These are phyloP conservation scores for Carollia perspicillata DNA, from an alignment of 2,113 vertebrate species.

Conservation along the genomic window DNA sequence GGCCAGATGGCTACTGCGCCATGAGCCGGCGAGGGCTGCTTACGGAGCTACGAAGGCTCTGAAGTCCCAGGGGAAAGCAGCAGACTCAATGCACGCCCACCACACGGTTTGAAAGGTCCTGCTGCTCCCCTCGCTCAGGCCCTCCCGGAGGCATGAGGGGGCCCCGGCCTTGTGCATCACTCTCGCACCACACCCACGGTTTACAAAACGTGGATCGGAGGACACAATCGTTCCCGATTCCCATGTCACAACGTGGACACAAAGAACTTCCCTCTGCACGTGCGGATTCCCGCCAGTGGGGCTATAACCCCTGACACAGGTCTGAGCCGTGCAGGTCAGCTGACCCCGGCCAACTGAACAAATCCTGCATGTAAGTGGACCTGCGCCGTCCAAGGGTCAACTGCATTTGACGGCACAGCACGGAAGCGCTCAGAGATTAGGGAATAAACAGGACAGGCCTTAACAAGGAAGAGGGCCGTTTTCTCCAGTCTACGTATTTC, in stretches of 20 bases:
- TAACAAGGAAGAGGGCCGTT: accelerated
- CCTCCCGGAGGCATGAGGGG: neutral
- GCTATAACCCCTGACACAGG: neutral
- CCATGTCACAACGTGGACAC: accelerated
- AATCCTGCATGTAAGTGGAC: neutral
- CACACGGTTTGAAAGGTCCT: accelerated
- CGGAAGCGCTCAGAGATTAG: accelerated
- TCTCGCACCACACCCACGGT: accelerated
- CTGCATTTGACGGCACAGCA: accelerated
- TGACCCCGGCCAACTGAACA: neutral
- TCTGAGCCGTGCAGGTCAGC: neutral
- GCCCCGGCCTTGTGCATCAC: accelerated
- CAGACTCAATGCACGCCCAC: accelerated
- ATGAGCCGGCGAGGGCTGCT: neutral
- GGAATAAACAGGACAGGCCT: accelerated
- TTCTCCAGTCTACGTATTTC: accelerated
- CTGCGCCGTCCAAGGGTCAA: neutral
- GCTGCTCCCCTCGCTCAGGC: accelerated
- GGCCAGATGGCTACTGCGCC: accelerated
- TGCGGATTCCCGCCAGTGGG: neutral
- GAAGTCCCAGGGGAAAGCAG: neutral
- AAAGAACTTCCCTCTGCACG: neutral
- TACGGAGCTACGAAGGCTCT: accelerated
- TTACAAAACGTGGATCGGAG: accelerated
- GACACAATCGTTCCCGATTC: neutral